A percentile compares a stretch with the other conserved stretches of the same genome.
Evolutionary conservation across 2,113 vertebrate species (phyloP).

Genomic region (Pitta sordida): DNA sequence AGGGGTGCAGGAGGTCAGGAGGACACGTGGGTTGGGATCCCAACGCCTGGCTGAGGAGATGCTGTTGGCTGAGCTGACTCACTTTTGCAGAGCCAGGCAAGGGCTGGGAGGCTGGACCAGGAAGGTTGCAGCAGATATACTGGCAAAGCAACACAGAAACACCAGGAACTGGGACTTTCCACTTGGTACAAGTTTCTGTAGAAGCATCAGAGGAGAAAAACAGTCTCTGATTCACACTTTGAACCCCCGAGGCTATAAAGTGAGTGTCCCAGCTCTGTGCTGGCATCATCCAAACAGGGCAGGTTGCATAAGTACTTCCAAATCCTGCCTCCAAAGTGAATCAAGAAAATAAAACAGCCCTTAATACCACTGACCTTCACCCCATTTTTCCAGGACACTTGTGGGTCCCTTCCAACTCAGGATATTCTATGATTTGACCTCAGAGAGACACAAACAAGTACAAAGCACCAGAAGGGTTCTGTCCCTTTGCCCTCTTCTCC

Average conservation of each 20-base stretch:
- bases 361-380: neutral
- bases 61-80: conserved; percentile 37
- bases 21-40: neutral
- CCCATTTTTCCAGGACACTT: neutral
- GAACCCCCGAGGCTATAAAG: neutral
- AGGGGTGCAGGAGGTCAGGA: neutral
- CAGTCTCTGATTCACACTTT: neutral
- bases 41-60: neutral
- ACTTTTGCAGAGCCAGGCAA: conserved; percentile 40
- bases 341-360: neutral
- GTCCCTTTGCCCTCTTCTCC: neutral
- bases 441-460: neutral
- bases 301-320: neutral
- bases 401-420: neutral
- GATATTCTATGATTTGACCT: neutral
- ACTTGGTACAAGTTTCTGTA: neutral
- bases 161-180: neutral
- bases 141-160: neutral
- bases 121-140: neutral
- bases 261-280: neutral
- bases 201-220: neutral
- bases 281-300: neutral
- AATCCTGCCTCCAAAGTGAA: neutral
- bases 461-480: neutral
- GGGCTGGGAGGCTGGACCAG: conserved; percentile 19